phyloP scores from a whole-genome alignment of 2,113 vertebrate species.

The Acrocephalus arundinaceus region DNA sequence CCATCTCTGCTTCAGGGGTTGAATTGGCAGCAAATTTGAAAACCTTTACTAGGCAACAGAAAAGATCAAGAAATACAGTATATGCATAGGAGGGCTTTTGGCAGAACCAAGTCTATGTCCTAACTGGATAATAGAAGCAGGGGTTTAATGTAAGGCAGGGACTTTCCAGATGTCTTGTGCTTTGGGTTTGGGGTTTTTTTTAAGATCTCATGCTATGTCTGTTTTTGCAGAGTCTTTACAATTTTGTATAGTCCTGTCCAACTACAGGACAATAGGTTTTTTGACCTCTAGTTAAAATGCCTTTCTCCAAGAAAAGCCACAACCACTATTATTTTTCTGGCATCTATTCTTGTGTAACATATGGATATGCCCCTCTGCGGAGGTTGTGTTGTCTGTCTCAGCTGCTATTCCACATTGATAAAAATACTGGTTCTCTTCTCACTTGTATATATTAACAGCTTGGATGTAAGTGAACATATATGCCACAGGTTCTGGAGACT shows the following conservation, averaged over 20 bases:
- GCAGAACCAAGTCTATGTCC: neutral
- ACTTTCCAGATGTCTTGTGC: neutral
- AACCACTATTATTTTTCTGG: slow-evolving; percentile 37
- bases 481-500: slow-evolving; percentile 44
- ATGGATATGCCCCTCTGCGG: slow-evolving; percentile 49
- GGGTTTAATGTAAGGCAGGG: neutral
- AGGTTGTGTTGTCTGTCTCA: slow-evolving; percentile 68
- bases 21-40: slow-evolving; percentile 41
- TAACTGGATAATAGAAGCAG: neutral
- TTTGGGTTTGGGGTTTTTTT: neutral
- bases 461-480: slow-evolving; percentile 60
- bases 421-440: slow-evolving; percentile 62
- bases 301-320: neutral
- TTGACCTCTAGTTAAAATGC: neutral
- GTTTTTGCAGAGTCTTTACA: neutral
- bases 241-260: neutral
- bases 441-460: slow-evolving; percentile 62
- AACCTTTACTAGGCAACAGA: slow-evolving; percentile 44
- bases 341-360: slow-evolving; percentile 39
- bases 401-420: slow-evolving; percentile 66
- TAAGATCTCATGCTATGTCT: neutral
- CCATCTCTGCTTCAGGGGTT: slow-evolving; percentile 29
- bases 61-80: neutral
- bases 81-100: neutral
- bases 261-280: neutral